These are phyloP conservation scores for Tautogolabrus adspersus DNA, from an alignment of 2,113 vertebrate genomes.

Conservation along the genomic window DNA sequence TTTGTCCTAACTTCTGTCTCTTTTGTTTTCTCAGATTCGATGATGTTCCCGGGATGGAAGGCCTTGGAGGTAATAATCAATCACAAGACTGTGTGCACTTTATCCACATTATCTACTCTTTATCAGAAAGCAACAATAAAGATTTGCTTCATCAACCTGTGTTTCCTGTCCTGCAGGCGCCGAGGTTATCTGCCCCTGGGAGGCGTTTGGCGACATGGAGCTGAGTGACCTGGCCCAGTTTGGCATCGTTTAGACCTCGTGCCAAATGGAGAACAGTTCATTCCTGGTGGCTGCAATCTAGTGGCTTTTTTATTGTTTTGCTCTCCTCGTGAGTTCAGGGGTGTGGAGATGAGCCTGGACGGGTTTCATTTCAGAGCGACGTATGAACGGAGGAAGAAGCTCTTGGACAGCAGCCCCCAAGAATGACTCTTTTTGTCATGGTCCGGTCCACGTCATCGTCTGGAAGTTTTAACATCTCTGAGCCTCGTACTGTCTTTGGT, in stretches of 20 bases:
- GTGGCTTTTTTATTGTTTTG: conserved; percentile 17
- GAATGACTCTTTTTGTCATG: conserved; percentile 3
- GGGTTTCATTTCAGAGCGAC: neutral
- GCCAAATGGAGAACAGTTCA: neutral
- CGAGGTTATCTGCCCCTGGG: conserved; percentile 89
- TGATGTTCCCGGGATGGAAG: conserved; percentile 90
- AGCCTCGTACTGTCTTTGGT: neutral
- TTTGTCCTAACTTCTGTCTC: neutral
- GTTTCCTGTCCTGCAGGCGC: conserved; percentile 26
- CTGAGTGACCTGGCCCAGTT: conserved; percentile 91
- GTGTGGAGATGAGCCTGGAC: neutral
- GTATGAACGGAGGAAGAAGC: conserved; percentile 9
- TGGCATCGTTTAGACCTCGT: conserved; percentile 84
- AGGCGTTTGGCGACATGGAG: conserved; percentile 91
- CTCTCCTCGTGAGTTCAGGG: neutral
- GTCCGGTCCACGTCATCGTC: neutral
- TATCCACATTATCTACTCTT: no score
- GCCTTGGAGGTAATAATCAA: conserved; percentile 86
- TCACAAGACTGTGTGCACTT: neutral
- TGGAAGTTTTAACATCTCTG: conserved; percentile 17
- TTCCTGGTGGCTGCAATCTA: conserved; percentile 42
- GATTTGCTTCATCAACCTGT: neutral
- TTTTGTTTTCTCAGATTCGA: conserved; percentile 79
- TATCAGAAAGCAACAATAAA: no score
- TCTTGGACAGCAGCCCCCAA: conserved; percentile 37